Base-by-base conservation (phyloP, 2,888 invertebrate genomes). In the Ophion slaviceki region DNA sequence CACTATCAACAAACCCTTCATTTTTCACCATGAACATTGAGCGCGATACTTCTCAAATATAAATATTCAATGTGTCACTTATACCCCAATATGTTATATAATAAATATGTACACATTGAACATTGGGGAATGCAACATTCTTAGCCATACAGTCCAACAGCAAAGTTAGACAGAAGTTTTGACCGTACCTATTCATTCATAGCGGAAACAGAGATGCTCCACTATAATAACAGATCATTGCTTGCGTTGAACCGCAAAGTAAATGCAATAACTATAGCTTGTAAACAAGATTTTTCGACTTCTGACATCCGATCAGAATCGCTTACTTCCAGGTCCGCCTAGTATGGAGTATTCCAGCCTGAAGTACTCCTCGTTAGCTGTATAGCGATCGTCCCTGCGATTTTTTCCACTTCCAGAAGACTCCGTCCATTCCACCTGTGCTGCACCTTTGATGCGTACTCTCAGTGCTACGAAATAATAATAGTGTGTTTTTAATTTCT, bases 301-400 rank as follows among this genome's bases (percentile, higher is more conserved):
- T 20, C 17, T 0, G 5, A 32, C 14, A 59, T 64, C 62, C 8
- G 24, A 61, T 72, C 32, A 6, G 7, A 20, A 6, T 28, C 82
- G 66, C 82, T 71, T 40, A 68, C 82, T 94, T 96, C 95, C 95
- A 89, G 94, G 10, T 45, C 40, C 95, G 91, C 97, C 97, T 71
- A 96, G 92, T 82, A 97, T 91, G 92, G 96, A 96, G 91, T 96
- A 96, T 88, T 96, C 95, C 88, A 96, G 96, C 92, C 96, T 96
- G 91, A 97, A 97, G 91, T 97, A 97, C 90, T 96, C 96, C 90
- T 97, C 97, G 91, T 96, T 95, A 3, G 96, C 96, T 14, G 95
- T 95, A 82, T 96, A 95, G 45, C 61, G 40, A 40, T 4, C 28
- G 84, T 95, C 75, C 11, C 17, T 57, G 11, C 24, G 20, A 14